These are phyloP conservation scores for Podarcis raffonei DNA, from an alignment of 2,113 vertebrate species.

Conservation along the genomic window DNA sequence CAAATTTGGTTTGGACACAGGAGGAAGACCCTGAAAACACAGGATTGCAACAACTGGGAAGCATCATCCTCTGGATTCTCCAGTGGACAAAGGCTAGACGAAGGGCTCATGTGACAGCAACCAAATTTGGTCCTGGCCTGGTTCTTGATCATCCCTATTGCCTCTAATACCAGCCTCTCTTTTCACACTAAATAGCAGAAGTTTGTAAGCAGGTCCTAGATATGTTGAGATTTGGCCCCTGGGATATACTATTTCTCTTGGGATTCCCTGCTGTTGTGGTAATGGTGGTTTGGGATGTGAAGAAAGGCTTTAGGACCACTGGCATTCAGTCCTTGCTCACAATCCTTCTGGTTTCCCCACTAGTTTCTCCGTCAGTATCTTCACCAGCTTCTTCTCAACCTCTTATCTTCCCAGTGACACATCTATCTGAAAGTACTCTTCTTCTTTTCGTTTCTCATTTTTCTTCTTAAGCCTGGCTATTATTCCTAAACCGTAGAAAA, in stretches of 20 bases:
- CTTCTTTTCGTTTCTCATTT: constrained; percentile 43
- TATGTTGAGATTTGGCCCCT: neutral
- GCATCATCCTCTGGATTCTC: neutral
- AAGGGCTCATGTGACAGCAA: neutral
- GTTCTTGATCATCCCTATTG: neutral
- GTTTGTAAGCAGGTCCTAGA: neutral
- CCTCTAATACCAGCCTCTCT: neutral
- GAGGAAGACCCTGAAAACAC: neutral
- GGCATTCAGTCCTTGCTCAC: neutral
- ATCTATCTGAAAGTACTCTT: neutral
- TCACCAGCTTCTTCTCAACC: neutral
- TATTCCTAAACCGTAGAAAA: constrained; percentile 43
- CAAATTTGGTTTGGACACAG: neutral
- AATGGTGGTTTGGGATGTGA: neutral
- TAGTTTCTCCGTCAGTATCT: neutral
- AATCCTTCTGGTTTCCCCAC: neutral
- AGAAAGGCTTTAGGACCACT: neutral
- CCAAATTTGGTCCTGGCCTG: neutral
- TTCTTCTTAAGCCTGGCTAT: constrained; percentile 26
- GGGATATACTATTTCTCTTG: neutral
- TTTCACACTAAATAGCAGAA: neutral
- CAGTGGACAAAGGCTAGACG: no score
- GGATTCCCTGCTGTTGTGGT: neutral
- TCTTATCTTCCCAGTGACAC: constrained; percentile 11
- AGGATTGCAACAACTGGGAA: neutral